Conservation (phyloP, 35 echinoderm and acorn worm genomes). For the Apostichopus japonicus region DNA sequence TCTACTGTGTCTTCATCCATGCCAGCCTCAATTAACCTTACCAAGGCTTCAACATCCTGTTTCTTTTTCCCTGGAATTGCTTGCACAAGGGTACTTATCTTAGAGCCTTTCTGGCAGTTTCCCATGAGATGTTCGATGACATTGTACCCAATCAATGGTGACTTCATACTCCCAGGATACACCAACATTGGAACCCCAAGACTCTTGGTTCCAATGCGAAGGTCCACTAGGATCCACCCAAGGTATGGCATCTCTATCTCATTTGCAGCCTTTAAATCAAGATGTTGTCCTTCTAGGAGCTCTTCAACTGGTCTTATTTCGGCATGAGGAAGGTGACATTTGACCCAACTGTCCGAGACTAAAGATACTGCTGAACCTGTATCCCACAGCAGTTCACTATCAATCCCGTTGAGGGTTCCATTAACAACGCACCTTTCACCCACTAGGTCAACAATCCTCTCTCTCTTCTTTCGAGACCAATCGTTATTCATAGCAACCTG, state of each 20-base stretch:
- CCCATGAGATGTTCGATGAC: background rate
- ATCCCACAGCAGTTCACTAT: conserved; percentile 59
- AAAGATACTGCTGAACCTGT: conserved; percentile 76
- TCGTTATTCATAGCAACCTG: no score
- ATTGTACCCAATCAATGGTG: conserved; percentile 11
- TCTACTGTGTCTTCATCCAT: no score
- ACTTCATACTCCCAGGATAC: background rate
- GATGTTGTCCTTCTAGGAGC: conserved; percentile 2
- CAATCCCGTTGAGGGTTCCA: conserved; percentile 31
- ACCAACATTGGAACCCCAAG: background rate
- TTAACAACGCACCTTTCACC: conserved; percentile 58
- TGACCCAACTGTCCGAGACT: conserved; percentile 32
- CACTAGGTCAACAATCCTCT: conserved; percentile 39
- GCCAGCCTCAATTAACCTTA: background rate
- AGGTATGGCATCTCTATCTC: conserved; percentile 34
- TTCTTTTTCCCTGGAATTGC: background rate
- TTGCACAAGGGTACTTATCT: background rate
- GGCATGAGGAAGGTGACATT: background rate
- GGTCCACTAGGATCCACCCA: background rate
- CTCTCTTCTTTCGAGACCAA: background rate
- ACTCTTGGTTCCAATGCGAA: background rate
- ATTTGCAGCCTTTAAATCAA: conserved; percentile 45
- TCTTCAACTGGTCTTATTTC: conserved; percentile 17
- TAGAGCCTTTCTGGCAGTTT: background rate
- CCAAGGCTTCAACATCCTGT: background rate